A percentile compares a stretch with the other conserved stretches of the same genome.
These are phyloP conservation scores for Hippopotamyrus pictus DNA, from an alignment of 2,797 vertebrate species.

Conservation along the genomic window DNA sequence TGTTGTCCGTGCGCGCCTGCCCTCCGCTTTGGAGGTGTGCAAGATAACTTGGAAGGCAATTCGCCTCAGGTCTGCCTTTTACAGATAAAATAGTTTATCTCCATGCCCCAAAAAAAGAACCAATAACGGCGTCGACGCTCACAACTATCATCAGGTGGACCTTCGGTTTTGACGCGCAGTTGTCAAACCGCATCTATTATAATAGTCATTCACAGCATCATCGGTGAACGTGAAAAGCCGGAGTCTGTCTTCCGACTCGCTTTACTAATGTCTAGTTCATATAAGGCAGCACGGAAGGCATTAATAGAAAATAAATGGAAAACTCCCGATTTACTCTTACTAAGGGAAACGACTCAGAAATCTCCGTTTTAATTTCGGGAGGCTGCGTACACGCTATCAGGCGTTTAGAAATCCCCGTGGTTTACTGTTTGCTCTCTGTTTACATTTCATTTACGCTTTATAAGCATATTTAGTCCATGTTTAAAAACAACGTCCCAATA, in stretches of 20 bases:
- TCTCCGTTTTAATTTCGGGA: neutral
- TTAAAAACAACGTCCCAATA: neutral
- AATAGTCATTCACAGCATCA: neutral
- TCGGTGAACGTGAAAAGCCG: neutral
- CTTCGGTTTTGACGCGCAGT: neutral
- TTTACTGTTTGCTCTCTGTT: neutral
- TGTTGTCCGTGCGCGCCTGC: neutral
- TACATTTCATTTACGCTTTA: neutral
- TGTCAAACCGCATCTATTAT: neutral
- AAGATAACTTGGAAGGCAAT: neutral
- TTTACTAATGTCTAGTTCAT: neutral
- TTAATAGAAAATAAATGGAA: neutral
- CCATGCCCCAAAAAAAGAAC: neutral
- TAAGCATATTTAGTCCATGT: conserved; percentile 6
- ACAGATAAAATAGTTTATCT: conserved; percentile 1
- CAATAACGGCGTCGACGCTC: neutral
- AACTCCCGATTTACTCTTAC: neutral
- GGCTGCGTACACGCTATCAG: neutral
- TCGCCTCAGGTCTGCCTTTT: neutral
- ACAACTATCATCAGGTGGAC: neutral
- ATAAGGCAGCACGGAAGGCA: neutral
- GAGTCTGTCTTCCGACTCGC: neutral
- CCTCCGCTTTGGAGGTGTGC: neutral
- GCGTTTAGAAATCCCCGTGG: neutral
- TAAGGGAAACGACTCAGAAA: neutral